Evolutionary conservation across 1,140 invertebrate species (phyloP).

Genomic region (Euwallacea fornicatus): DNA sequence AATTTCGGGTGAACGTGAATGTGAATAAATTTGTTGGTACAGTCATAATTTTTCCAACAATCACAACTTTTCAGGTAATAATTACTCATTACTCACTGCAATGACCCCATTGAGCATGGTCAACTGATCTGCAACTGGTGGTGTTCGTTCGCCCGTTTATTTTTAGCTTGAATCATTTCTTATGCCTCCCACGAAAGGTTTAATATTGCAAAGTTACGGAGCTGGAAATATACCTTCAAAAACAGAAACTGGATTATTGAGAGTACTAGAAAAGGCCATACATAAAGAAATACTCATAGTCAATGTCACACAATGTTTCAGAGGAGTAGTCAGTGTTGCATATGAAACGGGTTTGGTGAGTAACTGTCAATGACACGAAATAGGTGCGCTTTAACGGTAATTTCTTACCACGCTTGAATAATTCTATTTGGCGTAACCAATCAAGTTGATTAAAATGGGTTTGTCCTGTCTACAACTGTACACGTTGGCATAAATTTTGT

Average conservation of each 20-base stretch:
- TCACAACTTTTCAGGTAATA: conserved; percentile 45
- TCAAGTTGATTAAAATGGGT: no score
- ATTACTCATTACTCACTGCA: neutral
- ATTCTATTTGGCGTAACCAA: no score
- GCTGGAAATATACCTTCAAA: conserved; percentile 87
- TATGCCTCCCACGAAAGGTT: conserved; percentile 72
- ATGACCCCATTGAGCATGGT: neutral
- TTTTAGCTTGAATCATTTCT: conserved; percentile 72
- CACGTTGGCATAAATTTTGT: no score
- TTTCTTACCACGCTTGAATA: no score
- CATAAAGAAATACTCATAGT: conserved; percentile 84
- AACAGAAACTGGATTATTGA: conserved; percentile 76
- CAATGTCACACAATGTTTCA: conserved; percentile 89
- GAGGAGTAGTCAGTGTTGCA: conserved; percentile 70
- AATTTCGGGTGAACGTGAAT: conserved; percentile 27
- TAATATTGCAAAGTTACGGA: conserved; percentile 92
- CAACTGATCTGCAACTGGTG: no score
- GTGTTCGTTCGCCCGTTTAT: neutral
- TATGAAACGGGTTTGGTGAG: conserved; percentile 83
- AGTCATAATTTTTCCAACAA: conserved; percentile 46
- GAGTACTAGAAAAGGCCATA: conserved; percentile 72
- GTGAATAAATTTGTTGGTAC: conserved; percentile 43
- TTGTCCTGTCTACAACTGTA: no score
- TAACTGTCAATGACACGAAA: neutral
- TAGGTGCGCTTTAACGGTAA: no score